phyloP scores from a whole-genome alignment of 2,113 vertebrate species.

The Nyctereutes procyonoides region DNA sequence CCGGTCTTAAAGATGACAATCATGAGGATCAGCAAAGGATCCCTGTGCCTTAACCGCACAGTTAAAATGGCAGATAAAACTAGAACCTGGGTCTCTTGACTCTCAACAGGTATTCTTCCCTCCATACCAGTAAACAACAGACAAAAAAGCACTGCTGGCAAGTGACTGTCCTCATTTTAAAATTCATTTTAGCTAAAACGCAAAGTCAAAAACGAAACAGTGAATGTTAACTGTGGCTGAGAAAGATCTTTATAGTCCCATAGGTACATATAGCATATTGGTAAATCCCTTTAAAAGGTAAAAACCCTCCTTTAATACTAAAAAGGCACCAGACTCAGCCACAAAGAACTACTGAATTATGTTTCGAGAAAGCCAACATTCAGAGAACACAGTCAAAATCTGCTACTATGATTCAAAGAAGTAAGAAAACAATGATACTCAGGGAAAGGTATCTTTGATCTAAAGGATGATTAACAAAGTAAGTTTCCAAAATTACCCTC shows the following conservation, averaged over 20 bases:
- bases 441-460: slow-evolving; percentile 24
- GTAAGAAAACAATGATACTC: not conserved
- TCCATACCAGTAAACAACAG: not conserved
- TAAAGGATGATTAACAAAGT: slow-evolving; percentile 42
- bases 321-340: not conserved
- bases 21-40: not conserved
- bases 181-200: slow-evolving; percentile 24
- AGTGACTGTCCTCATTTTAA: not conserved
- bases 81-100: not conserved
- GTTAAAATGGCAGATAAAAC: not conserved
- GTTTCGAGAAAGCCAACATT: not conserved
- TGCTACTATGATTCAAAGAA: slow-evolving; percentile 9
- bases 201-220: not conserved
- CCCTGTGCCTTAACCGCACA: not conserved
- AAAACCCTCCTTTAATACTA: not conserved
- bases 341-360: not conserved
- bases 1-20: not conserved
- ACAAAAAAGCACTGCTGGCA: not conserved
- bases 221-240: not conserved
- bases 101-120: not conserved
- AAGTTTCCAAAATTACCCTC: slow-evolving; percentile 52
- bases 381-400: not conserved
- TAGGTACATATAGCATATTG: not conserved
- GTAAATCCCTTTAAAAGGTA: not conserved
- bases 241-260: not conserved